Evolutionary conservation across 2,888 invertebrate species (phyloP).

Genomic region (Mythimna albipuncta): DNA sequence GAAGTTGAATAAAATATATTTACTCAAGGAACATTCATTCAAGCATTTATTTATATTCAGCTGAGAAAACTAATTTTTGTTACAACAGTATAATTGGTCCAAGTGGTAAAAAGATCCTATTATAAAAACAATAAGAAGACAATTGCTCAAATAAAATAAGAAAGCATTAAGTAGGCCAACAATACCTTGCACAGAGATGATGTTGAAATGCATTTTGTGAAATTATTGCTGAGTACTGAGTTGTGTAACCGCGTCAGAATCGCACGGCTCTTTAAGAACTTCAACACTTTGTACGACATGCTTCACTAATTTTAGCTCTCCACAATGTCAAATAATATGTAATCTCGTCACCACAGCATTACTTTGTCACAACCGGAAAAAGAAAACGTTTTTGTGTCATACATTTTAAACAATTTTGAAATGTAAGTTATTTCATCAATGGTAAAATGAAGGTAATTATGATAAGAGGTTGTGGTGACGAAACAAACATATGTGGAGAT

Average conservation of each 20-base stretch:
- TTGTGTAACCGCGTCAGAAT: slow-evolving; percentile 77
- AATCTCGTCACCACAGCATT: slow-evolving; percentile 85
- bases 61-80: background rate
- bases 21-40: background rate
- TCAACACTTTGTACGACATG: slow-evolving; percentile 81
- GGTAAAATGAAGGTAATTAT: background rate
- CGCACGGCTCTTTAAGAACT: slow-evolving; percentile 73
- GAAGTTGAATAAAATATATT: background rate
- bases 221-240: slow-evolving; percentile 70
- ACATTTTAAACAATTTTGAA: slow-evolving; percentile 15
- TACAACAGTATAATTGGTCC: background rate
- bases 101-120: background rate
- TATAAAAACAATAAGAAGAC: slow-evolving; percentile 20
- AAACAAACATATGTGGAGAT: slow-evolving; percentile 84
- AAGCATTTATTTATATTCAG: background rate
- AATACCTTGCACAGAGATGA: slow-evolving; percentile 85
- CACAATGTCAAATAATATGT: slow-evolving; percentile 72
- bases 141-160: slow-evolving; percentile 39
- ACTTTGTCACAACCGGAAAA: slow-evolving; percentile 81
- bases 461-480: slow-evolving; percentile 74
- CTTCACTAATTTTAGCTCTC: slow-evolving; percentile 73
- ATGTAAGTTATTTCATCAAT: background rate
- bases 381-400: slow-evolving; percentile 65
- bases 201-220: slow-evolving; percentile 84
- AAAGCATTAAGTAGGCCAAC: slow-evolving; percentile 66